Conservation (phyloP, 2,888 invertebrate genomes). For the Nymphalis c-album region DNA sequence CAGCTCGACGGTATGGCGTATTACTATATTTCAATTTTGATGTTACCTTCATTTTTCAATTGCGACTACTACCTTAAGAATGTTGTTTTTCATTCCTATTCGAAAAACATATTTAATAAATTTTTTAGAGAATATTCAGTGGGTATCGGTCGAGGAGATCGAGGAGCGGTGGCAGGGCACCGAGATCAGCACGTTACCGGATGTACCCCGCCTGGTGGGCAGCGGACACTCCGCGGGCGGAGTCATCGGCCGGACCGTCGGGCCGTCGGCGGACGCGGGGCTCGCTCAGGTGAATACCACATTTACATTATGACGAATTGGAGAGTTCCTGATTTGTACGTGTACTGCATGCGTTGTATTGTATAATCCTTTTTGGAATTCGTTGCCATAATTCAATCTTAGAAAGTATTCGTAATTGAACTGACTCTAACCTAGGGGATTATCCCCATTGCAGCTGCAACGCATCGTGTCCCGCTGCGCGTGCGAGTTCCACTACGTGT, state of each 20-base stretch:
- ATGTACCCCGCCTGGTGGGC: conserved; percentile 93
- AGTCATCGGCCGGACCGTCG: conserved; percentile 95
- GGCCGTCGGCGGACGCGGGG: conserved; percentile 82
- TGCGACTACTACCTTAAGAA: too few relatives aligned
- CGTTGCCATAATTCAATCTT: too few relatives aligned
- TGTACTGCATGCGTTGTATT: too few relatives aligned
- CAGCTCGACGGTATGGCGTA: conserved; percentile 76
- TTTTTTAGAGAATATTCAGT: conserved; percentile 92
- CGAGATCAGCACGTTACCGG: conserved; percentile 89
- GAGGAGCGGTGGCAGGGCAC: conserved; percentile 88
- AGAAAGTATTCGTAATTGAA: too few relatives aligned
- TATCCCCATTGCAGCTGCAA: conserved; percentile 85
- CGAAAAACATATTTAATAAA: background rate
- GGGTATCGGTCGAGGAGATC: conserved; percentile 97
- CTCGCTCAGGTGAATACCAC: conserved; percentile 66
- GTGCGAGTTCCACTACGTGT: conserved; percentile 98
- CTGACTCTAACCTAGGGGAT: background rate
- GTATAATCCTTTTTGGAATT: too few relatives aligned
- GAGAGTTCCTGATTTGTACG: too few relatives aligned
- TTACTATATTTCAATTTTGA: too few relatives aligned
- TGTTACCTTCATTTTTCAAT: too few relatives aligned
- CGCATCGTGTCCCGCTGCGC: conserved; percentile 98
- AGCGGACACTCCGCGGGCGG: conserved; percentile 98
- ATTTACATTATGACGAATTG: too few relatives aligned
- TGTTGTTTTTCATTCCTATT: too few relatives aligned